Evolutionary conservation across 1,140 invertebrate species (phyloP).

Genomic region (Aphelenchoides fujianensis): DNA sequence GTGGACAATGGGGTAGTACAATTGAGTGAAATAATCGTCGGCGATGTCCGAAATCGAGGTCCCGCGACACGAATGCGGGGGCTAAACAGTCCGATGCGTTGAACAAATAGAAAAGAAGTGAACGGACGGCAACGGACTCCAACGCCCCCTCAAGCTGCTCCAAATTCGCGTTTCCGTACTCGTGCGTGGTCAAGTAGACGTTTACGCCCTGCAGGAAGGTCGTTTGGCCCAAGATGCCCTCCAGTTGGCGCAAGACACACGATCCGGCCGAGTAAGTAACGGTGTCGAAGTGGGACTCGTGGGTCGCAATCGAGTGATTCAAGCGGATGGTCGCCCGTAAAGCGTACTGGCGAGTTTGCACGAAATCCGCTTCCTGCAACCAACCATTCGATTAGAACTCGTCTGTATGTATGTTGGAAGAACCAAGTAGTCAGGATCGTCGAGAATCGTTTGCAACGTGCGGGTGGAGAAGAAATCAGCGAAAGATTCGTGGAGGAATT

Average conservation of each 20-base stretch:
- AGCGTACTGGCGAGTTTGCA: background rate
- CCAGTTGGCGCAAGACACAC: background rate
- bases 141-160: background rate
- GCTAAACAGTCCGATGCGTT: background rate
- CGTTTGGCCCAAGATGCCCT: background rate
- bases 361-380: background rate
- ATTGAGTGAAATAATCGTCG: background rate
- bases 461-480: background rate
- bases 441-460: background rate
- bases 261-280: background rate
- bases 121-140: background rate
- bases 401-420: too few species aligned
- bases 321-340: background rate
- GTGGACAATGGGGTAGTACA: conserved; percentile 7
- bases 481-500: conserved; percentile 5
- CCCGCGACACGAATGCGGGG: too few species aligned
- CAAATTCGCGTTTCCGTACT: background rate
- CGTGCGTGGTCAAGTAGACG: background rate
- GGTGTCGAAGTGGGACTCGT: background rate
- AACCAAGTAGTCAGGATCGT: background rate
- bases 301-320: conserved; percentile 7
- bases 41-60: background rate
- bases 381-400: too few species aligned
- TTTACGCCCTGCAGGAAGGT: background rate
- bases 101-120: background rate